Percentiles rank a stretch among this genome's conserved stretches.
These are phyloP conservation scores for Chloroceryle inda DNA, from an alignment of 2,797 vertebrate species.

Conservation along the genomic window DNA sequence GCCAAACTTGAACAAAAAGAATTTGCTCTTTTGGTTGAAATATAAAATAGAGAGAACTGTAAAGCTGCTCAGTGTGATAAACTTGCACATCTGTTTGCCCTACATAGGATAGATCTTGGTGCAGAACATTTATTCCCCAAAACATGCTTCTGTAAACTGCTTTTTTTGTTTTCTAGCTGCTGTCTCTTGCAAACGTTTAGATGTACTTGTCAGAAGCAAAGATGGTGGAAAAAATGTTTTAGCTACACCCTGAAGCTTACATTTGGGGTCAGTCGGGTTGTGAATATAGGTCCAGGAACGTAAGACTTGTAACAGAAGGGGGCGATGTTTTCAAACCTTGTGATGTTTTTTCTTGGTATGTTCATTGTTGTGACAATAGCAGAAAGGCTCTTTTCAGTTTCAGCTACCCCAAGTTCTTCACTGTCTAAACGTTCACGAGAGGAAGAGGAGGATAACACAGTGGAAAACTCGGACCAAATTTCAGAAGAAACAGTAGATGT, in stretches of 20 bases:
- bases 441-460: constrained; percentile 89
- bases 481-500: constrained; percentile 89
- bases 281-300: background rate
- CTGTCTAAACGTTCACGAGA: constrained; percentile 94
- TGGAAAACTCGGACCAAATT: constrained; percentile 85
- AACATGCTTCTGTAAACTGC: background rate
- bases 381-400: constrained; percentile 81
- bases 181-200: background rate
- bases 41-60: background rate
- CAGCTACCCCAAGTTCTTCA: constrained; percentile 89
- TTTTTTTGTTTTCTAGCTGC: background rate
- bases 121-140: background rate
- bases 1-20: background rate
- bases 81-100: background rate
- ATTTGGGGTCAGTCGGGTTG: background rate
- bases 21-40: background rate
- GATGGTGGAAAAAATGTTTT: background rate
- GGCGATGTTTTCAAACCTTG: background rate
- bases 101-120: background rate
- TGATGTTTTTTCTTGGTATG: background rate
- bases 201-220: background rate
- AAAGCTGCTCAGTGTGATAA: background rate
- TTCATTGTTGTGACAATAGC: constrained; percentile 1
- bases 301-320: background rate
- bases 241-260: background rate